Base-by-base conservation (phyloP, 2,888 invertebrate species). In the Hyles lineata region DNA sequence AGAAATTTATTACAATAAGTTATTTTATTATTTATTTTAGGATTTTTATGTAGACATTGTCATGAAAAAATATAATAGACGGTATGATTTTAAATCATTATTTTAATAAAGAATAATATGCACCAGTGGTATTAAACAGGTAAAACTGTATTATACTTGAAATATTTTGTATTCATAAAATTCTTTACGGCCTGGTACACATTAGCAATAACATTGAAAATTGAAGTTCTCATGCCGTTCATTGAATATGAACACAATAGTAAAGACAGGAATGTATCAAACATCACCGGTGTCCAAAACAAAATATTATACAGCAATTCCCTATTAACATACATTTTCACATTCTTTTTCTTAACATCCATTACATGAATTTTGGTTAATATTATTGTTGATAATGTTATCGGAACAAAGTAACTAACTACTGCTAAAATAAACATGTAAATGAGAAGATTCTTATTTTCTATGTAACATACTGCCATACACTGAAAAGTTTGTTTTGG, bases 271-370 rank as follows among this genome's bases (percentile, higher is more conserved):
- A 93, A 90, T 52, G 91, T 91, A 75, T 95, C 93, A 80, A 95
- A 90, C 89, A 94, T 91, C 0, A 92, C 90, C 0, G 94, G 94
- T 23, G 90, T 91, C 95, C 95, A 95, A 79, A 95, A 93, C 19
- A 94, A 78, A 62, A 94, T 82, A 74, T 92, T 94, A 71, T 92
- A 94, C 19, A 94, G 75, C n/a, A 93, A 74, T 76, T 94, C 93
- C 71, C 92, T 83, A 21, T 86, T 90, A 1, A 92, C 89, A 86
- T 88, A 90, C 1, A 85, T 89, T 74, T 92, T 92, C 17, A 87
- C 76, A 77, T 87, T 87, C 1, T 85, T 75, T 74, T 85, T 89
- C 74, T 90, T 90, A 0, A 90, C 77, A 73, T 90, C 81, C 86
- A 92, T 89, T 2, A 83, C 72, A 76, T 93, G 90, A 77, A 94